Evolutionary conservation across 2,797 vertebrate species (phyloP), one percentile per base, ranked within the genome.

Genomic region (Danio jaintianensis): DNA sequence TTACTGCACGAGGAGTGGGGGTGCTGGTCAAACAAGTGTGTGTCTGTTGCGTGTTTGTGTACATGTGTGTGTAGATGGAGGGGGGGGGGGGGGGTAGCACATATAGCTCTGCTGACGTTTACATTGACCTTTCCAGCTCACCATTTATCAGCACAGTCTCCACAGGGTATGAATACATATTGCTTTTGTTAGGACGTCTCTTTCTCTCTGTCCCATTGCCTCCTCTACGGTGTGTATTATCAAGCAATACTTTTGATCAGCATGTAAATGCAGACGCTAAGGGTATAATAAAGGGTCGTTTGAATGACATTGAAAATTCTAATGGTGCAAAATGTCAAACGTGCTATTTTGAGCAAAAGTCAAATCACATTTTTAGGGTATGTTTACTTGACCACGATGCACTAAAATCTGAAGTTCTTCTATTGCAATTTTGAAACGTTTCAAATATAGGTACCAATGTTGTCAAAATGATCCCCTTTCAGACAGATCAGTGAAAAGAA

Each of bases 231-330:
- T 53, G 69, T 71, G 55, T 47, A 59, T 61, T 15, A 13, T 3
- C n/a, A 78, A 83, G 64, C 36, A 55, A 50, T 22, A 10, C 56
- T 36, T 56, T 79, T 78, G 22, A 82, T 75, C 71, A 63, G 63
- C 79, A 11, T 47, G 40, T 79, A 91, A 91, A 87, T 75, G 87
- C 87, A 91, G 91, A 88, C 90, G 90, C 90, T 90, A 92, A n/a
- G 20, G 7, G 16, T 40, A 38, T 71, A 58, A 70, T 48, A 55
- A 64, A 48, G 50, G 38, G 59, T 67, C 8, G n/a, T 70, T 50
- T 61, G 53, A 80, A 76, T 52, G 52, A 83, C 66, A 83, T 15
- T 70, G 16, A 42, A 56, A n/a, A 29, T 29, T 22, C 55, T 45
- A 69, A 38, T 13, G 9, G 5, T 36, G 53, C 6, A 56, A 78